Conservation (phyloP, 2,113 vertebrate species). For the Orcinus orca region DNA sequence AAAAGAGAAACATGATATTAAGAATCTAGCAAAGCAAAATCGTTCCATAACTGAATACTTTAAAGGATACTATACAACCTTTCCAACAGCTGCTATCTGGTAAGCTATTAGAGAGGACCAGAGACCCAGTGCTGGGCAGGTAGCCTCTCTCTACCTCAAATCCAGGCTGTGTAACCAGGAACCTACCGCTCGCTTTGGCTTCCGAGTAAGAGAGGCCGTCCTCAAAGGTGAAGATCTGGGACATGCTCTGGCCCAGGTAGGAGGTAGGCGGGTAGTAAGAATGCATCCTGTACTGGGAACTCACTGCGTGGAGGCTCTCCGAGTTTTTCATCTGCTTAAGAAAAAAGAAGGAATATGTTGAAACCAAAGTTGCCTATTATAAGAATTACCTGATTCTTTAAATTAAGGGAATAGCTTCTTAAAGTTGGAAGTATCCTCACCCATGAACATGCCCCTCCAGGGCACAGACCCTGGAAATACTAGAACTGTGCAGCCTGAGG, state of each 20-base stretch:
- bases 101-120: neutral
- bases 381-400: neutral
- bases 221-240: conserved; percentile 88
- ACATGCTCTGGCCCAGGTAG: conserved; percentile 91
- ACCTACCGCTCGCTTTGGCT: conserved; percentile 89
- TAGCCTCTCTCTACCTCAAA: neutral
- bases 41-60: neutral
- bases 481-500: neutral
- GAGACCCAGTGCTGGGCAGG: neutral
- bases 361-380: neutral
- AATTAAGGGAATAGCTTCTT: neutral
- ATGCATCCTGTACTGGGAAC: conserved; percentile 94
- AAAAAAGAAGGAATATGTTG: conserved; percentile 39
- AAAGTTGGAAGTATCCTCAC: neutral
- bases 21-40: conserved; percentile 23
- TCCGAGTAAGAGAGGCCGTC: conserved; percentile 86
- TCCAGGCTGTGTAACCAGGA: neutral
- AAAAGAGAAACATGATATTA: neutral
- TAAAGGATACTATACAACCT: neutral
- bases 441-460: neutral
- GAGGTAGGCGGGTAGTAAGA: conserved; percentile 91
- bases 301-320: conserved; percentile 87
- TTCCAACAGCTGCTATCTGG: neutral
- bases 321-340: conserved; percentile 85
- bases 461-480: neutral